Conservation (phyloP, 2,113 vertebrate genomes). For the Mobula hypostoma region DNA sequence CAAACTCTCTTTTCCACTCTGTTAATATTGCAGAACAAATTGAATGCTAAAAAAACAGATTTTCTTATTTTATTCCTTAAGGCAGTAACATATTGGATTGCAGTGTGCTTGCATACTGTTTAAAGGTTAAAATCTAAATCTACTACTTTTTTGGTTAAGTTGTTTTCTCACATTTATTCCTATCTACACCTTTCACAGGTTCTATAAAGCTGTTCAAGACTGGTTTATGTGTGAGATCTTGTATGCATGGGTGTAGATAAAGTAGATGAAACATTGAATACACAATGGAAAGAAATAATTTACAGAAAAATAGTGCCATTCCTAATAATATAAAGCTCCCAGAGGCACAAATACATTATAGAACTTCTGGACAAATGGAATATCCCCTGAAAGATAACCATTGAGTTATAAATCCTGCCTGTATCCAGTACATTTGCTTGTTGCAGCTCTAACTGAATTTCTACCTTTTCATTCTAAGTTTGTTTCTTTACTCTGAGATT, state of each 20-base stretch:
- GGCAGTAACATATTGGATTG: slow-evolving; percentile 29
- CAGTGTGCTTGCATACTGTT: slow-evolving; percentile 14
- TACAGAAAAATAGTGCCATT: background rate
- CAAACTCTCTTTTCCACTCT: slow-evolving; percentile 39
- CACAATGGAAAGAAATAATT: slow-evolving; percentile 9
- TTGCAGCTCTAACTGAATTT: background rate
- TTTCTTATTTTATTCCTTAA: slow-evolving; percentile 38
- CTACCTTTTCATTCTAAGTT: background rate
- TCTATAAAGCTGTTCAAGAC: slow-evolving; percentile 17
- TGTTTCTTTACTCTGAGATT: background rate
- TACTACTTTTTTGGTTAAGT: background rate
- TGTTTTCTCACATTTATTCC: slow-evolving; percentile 24
- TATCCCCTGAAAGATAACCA: background rate
- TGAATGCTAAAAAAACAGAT: slow-evolving; percentile 36
- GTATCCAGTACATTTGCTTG: background rate
- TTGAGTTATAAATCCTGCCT: background rate
- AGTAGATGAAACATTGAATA: background rate
- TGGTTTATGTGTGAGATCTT: slow-evolving; percentile 1
- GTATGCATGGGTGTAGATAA: background rate
- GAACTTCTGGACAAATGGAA: background rate
- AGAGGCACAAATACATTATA: background rate
- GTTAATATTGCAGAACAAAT: slow-evolving; percentile 42
- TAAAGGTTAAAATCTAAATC: slow-evolving; percentile 24
- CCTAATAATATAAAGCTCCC: background rate
- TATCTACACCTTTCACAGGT: background rate